Evolutionary conservation across 2,888 invertebrate species (phyloP).

Genomic region (Campoletis raptor): DNA sequence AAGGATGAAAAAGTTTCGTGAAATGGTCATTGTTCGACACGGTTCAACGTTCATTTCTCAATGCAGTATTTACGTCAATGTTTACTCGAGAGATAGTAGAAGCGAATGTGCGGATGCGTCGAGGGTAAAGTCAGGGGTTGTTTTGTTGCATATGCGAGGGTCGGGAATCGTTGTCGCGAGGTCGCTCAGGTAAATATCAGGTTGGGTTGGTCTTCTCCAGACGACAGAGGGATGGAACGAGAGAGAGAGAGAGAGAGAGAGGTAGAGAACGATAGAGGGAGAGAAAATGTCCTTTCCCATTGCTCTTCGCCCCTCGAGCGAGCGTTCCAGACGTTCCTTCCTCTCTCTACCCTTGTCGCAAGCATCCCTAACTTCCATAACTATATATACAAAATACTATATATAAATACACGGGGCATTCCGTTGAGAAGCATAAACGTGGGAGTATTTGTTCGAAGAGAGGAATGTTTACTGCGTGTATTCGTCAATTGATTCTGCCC

Average conservation of each 20-base stretch:
- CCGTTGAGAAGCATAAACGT: not conserved
- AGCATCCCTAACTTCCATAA: conserved; percentile 16
- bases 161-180: conserved; percentile 45
- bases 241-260: not conserved
- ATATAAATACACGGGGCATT: conserved; percentile 1
- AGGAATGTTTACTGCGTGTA: not conserved
- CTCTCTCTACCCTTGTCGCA: conserved; percentile 9
- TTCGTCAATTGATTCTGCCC: not conserved
- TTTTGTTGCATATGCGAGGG: conserved; percentile 37
- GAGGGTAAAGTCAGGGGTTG: conserved; percentile 39
- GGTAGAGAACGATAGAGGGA: not conserved
- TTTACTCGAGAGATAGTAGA: conserved; percentile 35
- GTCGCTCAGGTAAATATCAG: conserved; percentile 59
- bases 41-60: conserved; percentile 21
- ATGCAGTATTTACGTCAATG: conserved; percentile 41
- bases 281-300: not conserved
- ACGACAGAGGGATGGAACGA: conserved; percentile 35
- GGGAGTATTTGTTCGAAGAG: not conserved
- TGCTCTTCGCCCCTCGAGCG: conserved; percentile 13
- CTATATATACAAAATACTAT: conserved; percentile 9
- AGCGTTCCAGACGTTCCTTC: conserved; percentile 45
- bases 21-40: conserved; percentile 1
- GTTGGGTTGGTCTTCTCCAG: conserved; percentile 54
- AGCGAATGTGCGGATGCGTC: conserved; percentile 24
- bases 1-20: not conserved